phyloP scores from a whole-genome alignment of 2,888 invertebrate genomes.

The Marronus borbonicus region DNA sequence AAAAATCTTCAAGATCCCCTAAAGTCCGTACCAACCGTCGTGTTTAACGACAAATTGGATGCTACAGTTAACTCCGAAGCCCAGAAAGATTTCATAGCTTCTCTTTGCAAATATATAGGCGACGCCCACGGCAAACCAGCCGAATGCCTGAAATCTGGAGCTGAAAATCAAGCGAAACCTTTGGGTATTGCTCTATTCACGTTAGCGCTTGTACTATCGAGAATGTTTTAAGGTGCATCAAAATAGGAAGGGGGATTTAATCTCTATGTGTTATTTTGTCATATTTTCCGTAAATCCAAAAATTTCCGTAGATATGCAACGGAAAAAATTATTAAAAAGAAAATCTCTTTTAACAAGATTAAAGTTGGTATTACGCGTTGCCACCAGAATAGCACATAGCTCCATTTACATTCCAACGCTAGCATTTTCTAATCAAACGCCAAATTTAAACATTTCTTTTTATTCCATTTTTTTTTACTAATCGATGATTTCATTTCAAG shows the following conservation, averaged over 20 bases:
- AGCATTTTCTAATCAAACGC: not conserved
- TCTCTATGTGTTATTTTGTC: constrained; percentile 32
- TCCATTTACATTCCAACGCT: constrained; percentile 5
- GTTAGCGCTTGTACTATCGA: constrained; percentile 2
- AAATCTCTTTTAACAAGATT: too few relatives aligned
- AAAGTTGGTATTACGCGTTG: constrained; percentile 11
- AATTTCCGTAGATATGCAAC: not conserved
- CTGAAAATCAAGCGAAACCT: constrained; percentile 22
- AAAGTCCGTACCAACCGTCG: constrained; percentile 78
- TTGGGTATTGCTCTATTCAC: constrained; percentile 29
- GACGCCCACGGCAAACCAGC: constrained; percentile 59
- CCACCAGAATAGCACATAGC: constrained; percentile 25
- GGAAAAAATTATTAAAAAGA: not conserved
- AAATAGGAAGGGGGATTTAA: not conserved
- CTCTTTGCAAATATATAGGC: constrained; percentile 72
- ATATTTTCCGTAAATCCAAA: not conserved
- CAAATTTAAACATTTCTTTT: too few relatives aligned
- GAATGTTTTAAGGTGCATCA: constrained; percentile 19
- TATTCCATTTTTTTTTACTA: too few relatives aligned
- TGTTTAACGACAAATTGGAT: constrained; percentile 78
- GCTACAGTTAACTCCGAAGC: constrained; percentile 73
- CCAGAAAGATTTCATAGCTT: constrained; percentile 73
- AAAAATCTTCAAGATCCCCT: constrained; percentile 62
- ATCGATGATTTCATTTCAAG: too few relatives aligned
- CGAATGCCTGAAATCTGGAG: constrained; percentile 60